Conservation (phyloP, 2,888 invertebrate species). For the Drosophila testacea region DNA sequence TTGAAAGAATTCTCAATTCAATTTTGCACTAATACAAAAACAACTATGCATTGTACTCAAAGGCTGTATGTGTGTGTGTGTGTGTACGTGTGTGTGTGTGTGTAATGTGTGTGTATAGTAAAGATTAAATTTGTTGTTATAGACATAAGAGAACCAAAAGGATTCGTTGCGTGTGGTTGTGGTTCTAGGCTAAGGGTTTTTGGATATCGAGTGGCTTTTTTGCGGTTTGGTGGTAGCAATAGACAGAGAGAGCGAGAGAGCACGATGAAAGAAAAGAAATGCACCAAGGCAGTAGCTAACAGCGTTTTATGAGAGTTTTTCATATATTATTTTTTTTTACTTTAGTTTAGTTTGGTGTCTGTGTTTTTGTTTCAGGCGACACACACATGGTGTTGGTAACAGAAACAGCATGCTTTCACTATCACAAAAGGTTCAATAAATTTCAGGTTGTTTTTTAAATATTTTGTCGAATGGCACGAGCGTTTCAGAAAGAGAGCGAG, state of each 20-base stretch:
- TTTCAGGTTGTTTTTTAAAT: not conserved
- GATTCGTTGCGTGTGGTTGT: conserved; percentile 1
- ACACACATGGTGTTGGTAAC: conserved; percentile 19
- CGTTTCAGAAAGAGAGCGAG: conserved; percentile 17
- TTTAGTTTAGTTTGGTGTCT: not conserved
- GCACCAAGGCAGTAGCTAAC: not conserved
- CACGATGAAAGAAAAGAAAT: conserved; percentile 1
- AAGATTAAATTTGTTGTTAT: conserved; percentile 10
- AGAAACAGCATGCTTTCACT: conserved; percentile 48
- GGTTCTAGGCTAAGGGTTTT: not conserved
- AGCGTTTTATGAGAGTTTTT: conserved; percentile 4
- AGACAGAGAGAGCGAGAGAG: not conserved
- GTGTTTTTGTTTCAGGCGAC: conserved; percentile 23
- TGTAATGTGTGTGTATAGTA: conserved; percentile 11
- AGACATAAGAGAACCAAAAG: conserved; percentile 5
- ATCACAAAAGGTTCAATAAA: conserved; percentile 11
- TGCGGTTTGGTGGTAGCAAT: conserved; percentile 7
- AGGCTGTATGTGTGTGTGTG: conserved; percentile 13
- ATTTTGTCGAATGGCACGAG: conserved; percentile 6
- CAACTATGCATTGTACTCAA: conserved; percentile 48
- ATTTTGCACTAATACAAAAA: conserved; percentile 46
- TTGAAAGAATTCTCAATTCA: conserved; percentile 44
- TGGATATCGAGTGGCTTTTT: not conserved
- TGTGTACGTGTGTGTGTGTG: conserved; percentile 1
- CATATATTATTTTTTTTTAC: not conserved